Percentiles rank a stretch among this genome's conserved stretches.
phyloP scores from a whole-genome alignment of 2,797 vertebrate genomes.

The Tapirus indicus region DNA sequence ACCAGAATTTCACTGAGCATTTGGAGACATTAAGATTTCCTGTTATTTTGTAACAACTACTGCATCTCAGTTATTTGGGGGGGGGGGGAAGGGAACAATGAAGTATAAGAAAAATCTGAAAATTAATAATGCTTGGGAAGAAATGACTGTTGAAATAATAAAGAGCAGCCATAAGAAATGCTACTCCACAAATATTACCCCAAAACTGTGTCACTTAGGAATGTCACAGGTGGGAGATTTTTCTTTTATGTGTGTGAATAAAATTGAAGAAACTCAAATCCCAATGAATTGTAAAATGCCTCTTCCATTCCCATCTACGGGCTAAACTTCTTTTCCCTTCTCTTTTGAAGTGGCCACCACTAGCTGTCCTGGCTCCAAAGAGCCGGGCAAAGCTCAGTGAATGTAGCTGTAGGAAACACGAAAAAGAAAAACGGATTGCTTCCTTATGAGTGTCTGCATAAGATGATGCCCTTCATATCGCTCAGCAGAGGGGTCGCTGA shows the following conservation, averaged over 20 bases:
- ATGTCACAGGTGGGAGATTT: not conserved
- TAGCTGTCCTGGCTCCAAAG: accelerated
- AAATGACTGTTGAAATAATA: not conserved
- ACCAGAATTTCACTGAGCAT: not conserved
- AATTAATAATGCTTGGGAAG: not conserved
- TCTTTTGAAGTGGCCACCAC: not conserved
- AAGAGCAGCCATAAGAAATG: not conserved
- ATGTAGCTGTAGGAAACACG: not conserved
- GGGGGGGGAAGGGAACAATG: not conserved
- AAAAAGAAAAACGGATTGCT: not conserved
- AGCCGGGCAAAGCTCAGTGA: accelerated
- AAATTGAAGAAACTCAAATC: not conserved
- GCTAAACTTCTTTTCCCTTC: not conserved
- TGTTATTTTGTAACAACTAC: not conserved
- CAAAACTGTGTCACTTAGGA: not conserved
- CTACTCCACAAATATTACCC: not conserved
- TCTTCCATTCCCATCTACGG: not conserved
- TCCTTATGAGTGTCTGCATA: no score
- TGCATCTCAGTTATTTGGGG: not conserved
- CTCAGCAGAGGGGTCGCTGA: not conserved
- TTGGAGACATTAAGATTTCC: not conserved
- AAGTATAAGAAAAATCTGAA: not conserved
- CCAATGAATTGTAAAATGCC: no score
- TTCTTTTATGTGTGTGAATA: not conserved
- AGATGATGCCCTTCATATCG: accelerated